Percentiles rank a stretch among this genome's conserved stretches.
Evolutionary conservation across 2,888 invertebrate species (phyloP).

Genomic region (Pristionchus entomophagus): DNA sequence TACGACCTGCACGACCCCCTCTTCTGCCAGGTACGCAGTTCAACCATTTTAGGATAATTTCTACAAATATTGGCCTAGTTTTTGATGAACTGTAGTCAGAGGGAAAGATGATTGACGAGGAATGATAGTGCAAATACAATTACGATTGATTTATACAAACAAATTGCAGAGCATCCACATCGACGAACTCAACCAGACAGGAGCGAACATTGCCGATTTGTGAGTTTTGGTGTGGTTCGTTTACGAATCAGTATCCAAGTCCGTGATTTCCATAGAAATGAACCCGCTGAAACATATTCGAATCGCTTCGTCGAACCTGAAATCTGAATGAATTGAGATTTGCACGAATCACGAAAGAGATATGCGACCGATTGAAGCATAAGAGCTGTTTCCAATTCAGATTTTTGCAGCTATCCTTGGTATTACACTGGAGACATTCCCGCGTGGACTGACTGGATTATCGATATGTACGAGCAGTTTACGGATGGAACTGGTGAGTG

Average conservation of each 20-base stretch:
- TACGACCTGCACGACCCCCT: slow-evolving; percentile 30
- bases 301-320: not conserved
- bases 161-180: not conserved
- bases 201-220: slow-evolving; percentile 1
- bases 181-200: slow-evolving; percentile 10
- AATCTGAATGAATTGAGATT: no score
- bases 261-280: not conserved
- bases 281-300: not conserved
- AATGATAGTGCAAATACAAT: no score
- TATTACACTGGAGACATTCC: slow-evolving; percentile 10
- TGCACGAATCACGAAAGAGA: no score
- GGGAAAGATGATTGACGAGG: no score
- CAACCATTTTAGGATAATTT: not conserved
- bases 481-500: not conserved
- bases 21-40: not conserved
- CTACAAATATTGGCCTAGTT: no score
- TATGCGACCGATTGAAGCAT: no score
- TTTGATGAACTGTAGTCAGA: no score
- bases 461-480: slow-evolving; percentile 4
- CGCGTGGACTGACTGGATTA: not conserved
- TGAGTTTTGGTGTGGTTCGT: not conserved
- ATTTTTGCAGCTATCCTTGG: slow-evolving; percentile 35
- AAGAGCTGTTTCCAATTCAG: no score
- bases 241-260: no score
- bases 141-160: not conserved